Base-by-base conservation (phyloP, 2,888 invertebrate genomes). In the Phalera bucephala region DNA sequence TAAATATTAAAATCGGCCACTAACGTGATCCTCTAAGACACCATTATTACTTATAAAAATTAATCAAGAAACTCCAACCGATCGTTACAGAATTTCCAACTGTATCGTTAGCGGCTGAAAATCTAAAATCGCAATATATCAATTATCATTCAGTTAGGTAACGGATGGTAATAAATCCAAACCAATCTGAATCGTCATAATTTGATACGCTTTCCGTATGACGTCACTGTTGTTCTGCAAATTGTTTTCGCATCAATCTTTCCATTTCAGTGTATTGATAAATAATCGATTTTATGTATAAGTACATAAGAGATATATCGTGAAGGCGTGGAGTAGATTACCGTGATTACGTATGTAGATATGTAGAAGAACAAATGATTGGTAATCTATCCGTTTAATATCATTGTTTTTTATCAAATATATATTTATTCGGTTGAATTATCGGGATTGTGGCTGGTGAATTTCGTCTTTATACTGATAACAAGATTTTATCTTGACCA, bases 361-460 rank as follows among this genome's bases (percentile, higher is more conserved):
- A 45, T 45, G 35, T 50, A 42, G 12, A 8, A 9, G 7, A 6
- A 12, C n/a, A 9, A 14, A 14, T 27, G 27, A 27, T 27, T 11
- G 20, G 33, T 30, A 36, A 23, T 13, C 21, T 44, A 45, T 45
- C 41, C 49, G 45, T 37, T 27, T 31, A 36, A 20, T 49, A 53
- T 50, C 54, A 45, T 49, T 46, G 48, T 57, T 54, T 52, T n/a
- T 61, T 63, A 63, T 64, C 63, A 31, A 42, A 45, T 29, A 9
- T 29, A 31, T 32, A 15, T 31, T 33, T 27, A 27, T 29, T 31
- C 8, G 1, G 25, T 25, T 25, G 11, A 11, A 11, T 11, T 23
- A 23, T 5, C 11, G 5, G 12, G 12, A 8, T 8, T 3, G 10
- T 1, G 10, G 10, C 10, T 10, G 15, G 25, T 20, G 36, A 46